Base-by-base conservation (phyloP, 2,888 invertebrate genomes). In the Sturmia bella region DNA sequence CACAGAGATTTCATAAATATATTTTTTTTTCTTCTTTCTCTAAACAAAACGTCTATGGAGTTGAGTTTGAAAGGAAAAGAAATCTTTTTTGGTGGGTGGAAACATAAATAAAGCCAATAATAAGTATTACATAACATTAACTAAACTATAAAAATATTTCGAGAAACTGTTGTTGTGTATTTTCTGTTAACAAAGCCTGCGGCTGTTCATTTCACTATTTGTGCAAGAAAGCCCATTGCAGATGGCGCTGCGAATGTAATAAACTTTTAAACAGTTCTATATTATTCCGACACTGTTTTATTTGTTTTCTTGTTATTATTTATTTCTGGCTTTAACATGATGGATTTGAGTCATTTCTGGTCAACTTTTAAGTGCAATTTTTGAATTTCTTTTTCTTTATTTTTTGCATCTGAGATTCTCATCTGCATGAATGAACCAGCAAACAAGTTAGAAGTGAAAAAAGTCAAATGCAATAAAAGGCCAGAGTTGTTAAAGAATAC, bases 61-160 rank as follows among this genome's bases (percentile, higher is more conserved):
- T 41, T 56, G 56, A 3, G 24, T 3, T 32, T 32, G 24, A 12
- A 39, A 9, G 12, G 3, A 37, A 45, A 4, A 57, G 59, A 56
- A 15, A 19, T 48, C 11, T 56, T 15, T 72, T 72, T 56, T 54
- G 50, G 78, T 82, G 82, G 82, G 74, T 78, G 74, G 78, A 78
- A 82, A 74, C 77, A 74, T 82, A 78, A 82, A 78, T 82, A 75
- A 78, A 82, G 57, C 77, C 77, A 82, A 82, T 78, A 82, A 81
- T 57, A 81, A 77, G 68, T 73, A 81, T 81, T 81, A 69, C 68
- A 68, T 81, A 81, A 81, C 48, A 72, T 81, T 68, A 66, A 76
- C 54, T 70, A 13, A 52, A 57, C 56, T 41, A 21, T 15, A 37
- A 63, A 41, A 56, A 37, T n/a, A n/a, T 32, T 19, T 7, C 43